Base-by-base conservation (phyloP, 2,888 invertebrate species). In the Sphaerophoria rueppellii region DNA sequence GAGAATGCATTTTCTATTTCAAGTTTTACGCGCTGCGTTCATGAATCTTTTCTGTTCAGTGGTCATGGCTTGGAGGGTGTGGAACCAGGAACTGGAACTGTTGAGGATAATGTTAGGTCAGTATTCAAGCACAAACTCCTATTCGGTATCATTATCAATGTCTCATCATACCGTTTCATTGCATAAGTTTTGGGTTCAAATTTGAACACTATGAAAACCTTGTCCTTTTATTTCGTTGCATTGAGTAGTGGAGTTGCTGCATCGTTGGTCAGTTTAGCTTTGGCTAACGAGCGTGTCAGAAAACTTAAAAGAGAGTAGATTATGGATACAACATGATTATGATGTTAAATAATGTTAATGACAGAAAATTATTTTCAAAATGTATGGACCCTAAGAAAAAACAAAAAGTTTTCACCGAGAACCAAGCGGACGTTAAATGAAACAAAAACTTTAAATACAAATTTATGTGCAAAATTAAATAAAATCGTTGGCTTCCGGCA, bases 81-180 rank as follows among this genome's bases (percentile, higher is more conserved):
- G 16, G 58, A 52, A 67, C 16, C 65, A 54, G 70, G 65, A 79
- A 52, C 52, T 52, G 54, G 46, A 65, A 79, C 71, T 83, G 54
- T 69, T 70, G 76, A 24, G 24, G 76, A 76, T 81, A 81, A 81
- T 77, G 76, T 85, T 85, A 2, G 24, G 80, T 69, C 81, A 76
- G 50, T 77, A 76, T 69, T 76, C 70, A 73, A 67, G 70, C 81
- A 76, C 76, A 69, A 76, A 60, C 75, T 54, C 16, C 54, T 46
- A 74, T 60, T 57, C 55, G 46, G 57, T 58, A 11, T 46, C 57
- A 50, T 71, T 65, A 55, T 61, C 52, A 37, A 32, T 32, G 14
- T 35, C 37, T 48, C 16, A 16, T 34, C 6, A 40, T 67, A 24
- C 57, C 34, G 24, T 11, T n/a, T n/a, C n/a, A 14, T 40, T 34